Evolutionary conservation across 2,888 invertebrate genomes (phyloP).

Genomic region (Catonia carolina): DNA sequence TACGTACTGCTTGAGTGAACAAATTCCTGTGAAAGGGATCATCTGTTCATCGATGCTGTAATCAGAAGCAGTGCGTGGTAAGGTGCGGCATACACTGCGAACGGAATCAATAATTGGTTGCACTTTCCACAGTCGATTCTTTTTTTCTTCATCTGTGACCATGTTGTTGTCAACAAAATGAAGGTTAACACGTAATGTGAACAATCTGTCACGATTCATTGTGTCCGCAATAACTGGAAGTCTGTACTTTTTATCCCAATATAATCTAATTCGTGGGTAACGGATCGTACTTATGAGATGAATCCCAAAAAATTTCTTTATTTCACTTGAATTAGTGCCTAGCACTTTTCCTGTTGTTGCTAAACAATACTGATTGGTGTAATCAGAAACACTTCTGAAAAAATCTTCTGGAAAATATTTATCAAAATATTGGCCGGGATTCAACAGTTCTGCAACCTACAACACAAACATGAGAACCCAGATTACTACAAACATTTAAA

Average conservation of each 20-base stretch:
- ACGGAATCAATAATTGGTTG: neutral
- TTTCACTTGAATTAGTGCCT: slow-evolving; percentile 20
- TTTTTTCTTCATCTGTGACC: slow-evolving; percentile 1
- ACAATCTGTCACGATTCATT: neutral
- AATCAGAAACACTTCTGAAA: neutral
- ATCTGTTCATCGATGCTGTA: too few relatives aligned
- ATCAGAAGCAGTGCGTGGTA: neutral
- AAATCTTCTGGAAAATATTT: neutral
- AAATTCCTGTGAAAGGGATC: too few relatives aligned
- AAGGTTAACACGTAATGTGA: neutral
- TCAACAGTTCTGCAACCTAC: neutral
- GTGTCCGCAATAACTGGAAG: neutral
- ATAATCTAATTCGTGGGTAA: neutral
- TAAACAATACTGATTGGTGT: neutral
- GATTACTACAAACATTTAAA: too few relatives aligned
- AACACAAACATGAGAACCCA: neutral
- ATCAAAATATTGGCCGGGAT: neutral
- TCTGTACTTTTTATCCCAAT: slow-evolving; percentile 2
- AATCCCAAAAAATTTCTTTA: neutral
- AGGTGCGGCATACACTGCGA: neutral
- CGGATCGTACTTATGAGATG: neutral
- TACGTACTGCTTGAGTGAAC: slow-evolving; percentile 6
- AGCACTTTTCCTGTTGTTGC: neutral
- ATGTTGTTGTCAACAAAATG: neutral
- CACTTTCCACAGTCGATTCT: slow-evolving; percentile 6